Conservation (phyloP, 2,797 vertebrate genomes). For the Scolopax rusticola region DNA sequence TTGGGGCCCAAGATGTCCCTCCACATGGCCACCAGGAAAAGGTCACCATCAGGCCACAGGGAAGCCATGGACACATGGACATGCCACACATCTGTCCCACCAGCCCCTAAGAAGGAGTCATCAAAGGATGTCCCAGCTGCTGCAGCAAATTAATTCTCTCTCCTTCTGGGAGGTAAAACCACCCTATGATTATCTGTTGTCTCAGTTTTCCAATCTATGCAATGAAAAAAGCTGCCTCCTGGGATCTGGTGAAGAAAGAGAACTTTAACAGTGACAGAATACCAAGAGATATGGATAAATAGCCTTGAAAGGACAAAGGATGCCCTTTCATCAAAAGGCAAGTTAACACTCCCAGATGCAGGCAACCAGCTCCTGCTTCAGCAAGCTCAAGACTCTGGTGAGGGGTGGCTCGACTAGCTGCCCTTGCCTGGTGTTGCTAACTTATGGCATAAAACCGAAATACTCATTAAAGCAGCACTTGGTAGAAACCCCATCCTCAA, state of each 20-base stretch:
- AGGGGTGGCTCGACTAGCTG: background rate
- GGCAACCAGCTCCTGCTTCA: background rate
- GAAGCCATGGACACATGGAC: accelerated
- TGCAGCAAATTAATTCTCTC: background rate
- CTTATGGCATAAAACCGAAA: constrained; percentile 47
- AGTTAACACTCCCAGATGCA: background rate
- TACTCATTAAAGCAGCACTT: constrained; percentile 51
- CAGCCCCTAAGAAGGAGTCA: background rate
- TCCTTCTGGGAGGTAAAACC: background rate
- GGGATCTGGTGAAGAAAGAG: background rate
- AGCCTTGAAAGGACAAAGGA: background rate
- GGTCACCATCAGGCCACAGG: background rate
- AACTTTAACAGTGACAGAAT: background rate
- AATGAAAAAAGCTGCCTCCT: background rate
- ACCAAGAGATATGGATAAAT: background rate
- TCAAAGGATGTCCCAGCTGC: background rate
- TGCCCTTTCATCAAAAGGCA: background rate
- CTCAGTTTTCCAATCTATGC: constrained; percentile 15
- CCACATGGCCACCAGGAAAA: background rate
- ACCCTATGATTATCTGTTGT: background rate
- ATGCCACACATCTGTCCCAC: background rate
- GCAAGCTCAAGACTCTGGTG: background rate
- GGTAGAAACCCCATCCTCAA: constrained; percentile 64
- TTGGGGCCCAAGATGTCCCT: background rate
- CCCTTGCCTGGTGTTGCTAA: constrained; percentile 4